phyloP scores from a whole-genome alignment of 2,888 invertebrate species.

The Pandemis heparana region DNA sequence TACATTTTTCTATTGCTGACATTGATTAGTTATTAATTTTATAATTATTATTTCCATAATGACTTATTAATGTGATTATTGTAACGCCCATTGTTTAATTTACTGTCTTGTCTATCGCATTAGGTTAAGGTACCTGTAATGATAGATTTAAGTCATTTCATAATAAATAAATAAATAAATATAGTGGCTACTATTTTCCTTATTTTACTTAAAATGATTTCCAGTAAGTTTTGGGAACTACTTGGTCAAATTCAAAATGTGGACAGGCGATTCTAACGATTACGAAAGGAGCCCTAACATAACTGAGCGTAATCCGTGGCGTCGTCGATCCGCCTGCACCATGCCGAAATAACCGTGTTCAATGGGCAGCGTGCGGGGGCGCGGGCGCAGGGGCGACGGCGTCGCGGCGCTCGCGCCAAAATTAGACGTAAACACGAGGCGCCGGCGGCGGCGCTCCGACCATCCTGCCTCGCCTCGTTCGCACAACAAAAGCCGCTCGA shows the following conservation, averaged over 20 bases:
- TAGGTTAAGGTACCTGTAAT: too few species aligned
- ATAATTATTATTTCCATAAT: too few species aligned
- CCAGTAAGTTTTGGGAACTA: neutral
- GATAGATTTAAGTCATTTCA: too few species aligned
- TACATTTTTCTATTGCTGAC: too few species aligned
- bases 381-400: slow-evolving; percentile 68
- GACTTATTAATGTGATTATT: too few species aligned
- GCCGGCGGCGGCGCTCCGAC: slow-evolving; percentile 71
- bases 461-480: slow-evolving; percentile 24
- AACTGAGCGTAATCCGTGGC: slow-evolving; percentile 45
- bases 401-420: slow-evolving; percentile 84
- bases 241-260: neutral
- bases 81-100: too few species aligned
- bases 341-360: slow-evolving; percentile 82
- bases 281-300: slow-evolving; percentile 30
- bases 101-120: too few species aligned
- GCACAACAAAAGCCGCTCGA: slow-evolving; percentile 31
- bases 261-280: slow-evolving; percentile 9
- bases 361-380: slow-evolving; percentile 70
- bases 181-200: neutral
- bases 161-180: too few species aligned
- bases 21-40: too few species aligned
- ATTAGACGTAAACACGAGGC: slow-evolving; percentile 84
- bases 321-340: slow-evolving; percentile 60
- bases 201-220: neutral